phyloP scores from a whole-genome alignment of 92 coral and sea anemone species.

The Nematostella vectensis region DNA sequence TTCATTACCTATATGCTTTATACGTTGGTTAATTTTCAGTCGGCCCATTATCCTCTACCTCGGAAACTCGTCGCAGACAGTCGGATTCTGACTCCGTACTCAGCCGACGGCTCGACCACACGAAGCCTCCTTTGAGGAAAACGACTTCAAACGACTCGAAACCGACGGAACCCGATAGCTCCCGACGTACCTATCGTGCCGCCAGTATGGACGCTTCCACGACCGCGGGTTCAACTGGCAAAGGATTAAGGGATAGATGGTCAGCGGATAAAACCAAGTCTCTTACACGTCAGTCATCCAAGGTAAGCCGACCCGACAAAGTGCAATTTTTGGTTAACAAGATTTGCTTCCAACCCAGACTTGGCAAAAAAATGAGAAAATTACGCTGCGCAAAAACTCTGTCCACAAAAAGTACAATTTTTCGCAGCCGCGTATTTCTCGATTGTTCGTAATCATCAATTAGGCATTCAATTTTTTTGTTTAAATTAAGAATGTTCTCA shows the following conservation, averaged over 20 bases:
- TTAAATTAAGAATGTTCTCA: too few species aligned
- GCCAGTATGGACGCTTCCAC: neutral
- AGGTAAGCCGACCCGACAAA: constrained; percentile 11
- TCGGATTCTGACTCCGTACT: constrained; percentile 37
- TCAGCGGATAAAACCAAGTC: constrained; percentile 10
- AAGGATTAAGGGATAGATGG: neutral
- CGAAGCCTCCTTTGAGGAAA: constrained; percentile 46
- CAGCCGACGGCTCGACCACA: constrained; percentile 12
- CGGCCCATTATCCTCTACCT: too few species aligned
- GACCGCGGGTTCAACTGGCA: neutral
- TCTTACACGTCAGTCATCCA: constrained; percentile 31
- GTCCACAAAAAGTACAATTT: too few species aligned
- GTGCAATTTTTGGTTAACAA: too few species aligned
- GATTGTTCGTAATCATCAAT: too few species aligned
- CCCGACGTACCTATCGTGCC: constrained; percentile 5
- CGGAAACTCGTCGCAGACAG: constrained; percentile 38
- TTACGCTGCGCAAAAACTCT: too few species aligned
- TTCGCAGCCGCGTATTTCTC: too few species aligned
- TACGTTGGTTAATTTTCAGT: too few species aligned
- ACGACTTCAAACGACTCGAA: constrained; percentile 38
- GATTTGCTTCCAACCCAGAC: too few species aligned
- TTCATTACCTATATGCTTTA: too few species aligned
- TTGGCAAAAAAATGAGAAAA: too few species aligned
- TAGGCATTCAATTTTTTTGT: too few species aligned
- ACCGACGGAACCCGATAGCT: constrained; percentile 20